Percentiles rank a stretch among this genome's conserved stretches.
phyloP scores from a whole-genome alignment of 1,140 invertebrate species.

The Cyclina sinensis region DNA sequence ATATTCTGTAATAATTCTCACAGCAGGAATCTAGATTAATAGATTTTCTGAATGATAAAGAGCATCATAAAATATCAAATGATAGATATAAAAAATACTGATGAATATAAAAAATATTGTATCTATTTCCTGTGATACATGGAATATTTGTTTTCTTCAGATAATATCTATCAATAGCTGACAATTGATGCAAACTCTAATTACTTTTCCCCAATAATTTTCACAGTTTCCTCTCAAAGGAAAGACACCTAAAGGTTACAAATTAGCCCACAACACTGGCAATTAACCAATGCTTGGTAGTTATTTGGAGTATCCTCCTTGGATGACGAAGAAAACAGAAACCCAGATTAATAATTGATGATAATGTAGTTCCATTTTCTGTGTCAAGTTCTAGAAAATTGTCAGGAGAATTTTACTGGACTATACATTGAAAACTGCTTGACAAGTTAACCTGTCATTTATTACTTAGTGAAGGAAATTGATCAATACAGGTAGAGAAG shows the following conservation, averaged over 20 bases:
- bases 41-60: background rate
- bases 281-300: background rate
- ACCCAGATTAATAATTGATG: conserved; percentile 23
- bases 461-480: background rate
- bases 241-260: background rate
- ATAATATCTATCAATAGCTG: conserved; percentile 8
- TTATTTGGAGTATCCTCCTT: background rate
- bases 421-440: background rate
- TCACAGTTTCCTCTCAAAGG: background rate
- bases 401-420: background rate
- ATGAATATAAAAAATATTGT: background rate
- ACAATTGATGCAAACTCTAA: background rate
- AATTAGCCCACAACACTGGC: background rate
- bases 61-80: conserved; percentile 7
- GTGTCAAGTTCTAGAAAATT: background rate
- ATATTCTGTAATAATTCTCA: background rate
- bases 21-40: background rate
- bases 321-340: background rate
- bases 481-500: conserved; percentile 26
- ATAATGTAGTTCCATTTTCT: background rate
- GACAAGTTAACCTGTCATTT: background rate
- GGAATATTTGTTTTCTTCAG: conserved; percentile 13
- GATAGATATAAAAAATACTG: too few relatives aligned
- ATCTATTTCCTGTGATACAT: background rate
- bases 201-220: background rate